Evolutionary conservation across 1,140 invertebrate species (phyloP), one percentile per base, ranked within the genome.

Genomic region (Diabrotica undecimpunctata): DNA sequence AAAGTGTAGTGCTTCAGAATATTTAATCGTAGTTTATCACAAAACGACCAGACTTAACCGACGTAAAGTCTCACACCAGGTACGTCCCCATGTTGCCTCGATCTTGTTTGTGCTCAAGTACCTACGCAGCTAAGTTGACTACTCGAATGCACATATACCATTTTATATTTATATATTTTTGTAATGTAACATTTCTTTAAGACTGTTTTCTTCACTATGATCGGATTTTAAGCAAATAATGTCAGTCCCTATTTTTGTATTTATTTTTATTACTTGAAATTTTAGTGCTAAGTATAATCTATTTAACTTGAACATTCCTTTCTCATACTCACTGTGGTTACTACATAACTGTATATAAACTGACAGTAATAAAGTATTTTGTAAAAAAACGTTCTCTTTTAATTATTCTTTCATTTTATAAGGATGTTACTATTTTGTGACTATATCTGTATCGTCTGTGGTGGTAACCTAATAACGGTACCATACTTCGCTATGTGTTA

Each of bases 241-340:
- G 35, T 61, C 52, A 7, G 39, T 11, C 51, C 25, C 46, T 61
- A 62, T 62, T 62, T 66, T 66, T 66, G 55, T 69, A 69, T 69
- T 69, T 69, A 64, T 69, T 69, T 66, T 63, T 60, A 58, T 59
- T 62, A 61, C 52, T 61, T 61, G 56, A 37, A 38, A 36, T 36
- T 65, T 68, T 65, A 14, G 55, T 67, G 60, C 36, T 62, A 52
- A 39, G 39, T 67, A 63, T 10, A 10, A 46, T 46, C 41, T 10
- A 46, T 46, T 46, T n/a, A 39, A 66, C 61, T 61, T 64, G 64
- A 65, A 52, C 66, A 68, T 68, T 68, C 66, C 66, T 64, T 62
- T 62, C 52, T 62, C 54, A 57, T 61, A 65, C 58, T 56, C 63
- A 65, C 37, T 61, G 65, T 38, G 39, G 46, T 60, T 68, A 65